Base-by-base conservation (phyloP, 1,140 invertebrate species). In the Berghia stephanieae region DNA sequence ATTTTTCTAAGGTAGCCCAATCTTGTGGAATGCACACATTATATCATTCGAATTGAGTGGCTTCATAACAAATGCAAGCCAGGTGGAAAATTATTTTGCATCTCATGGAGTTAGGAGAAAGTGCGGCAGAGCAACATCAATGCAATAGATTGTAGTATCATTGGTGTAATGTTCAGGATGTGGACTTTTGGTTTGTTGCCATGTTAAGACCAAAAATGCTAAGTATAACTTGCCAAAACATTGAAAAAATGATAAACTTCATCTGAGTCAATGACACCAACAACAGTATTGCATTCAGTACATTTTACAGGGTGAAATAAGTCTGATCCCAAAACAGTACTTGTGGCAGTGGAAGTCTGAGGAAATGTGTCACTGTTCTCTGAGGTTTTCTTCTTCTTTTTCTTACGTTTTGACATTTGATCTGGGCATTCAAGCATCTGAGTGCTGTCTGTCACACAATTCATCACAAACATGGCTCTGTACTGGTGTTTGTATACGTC, bases 181-280 rank as follows among this genome's bases (percentile, higher is more conserved):
- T n/a, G n/a, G n/a, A n/a, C n/a, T n/a, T n/a, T n/a, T n/a, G n/a
- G n/a, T n/a, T n/a, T n/a, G n/a, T n/a, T n/a, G n/a, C n/a, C n/a
- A n/a, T n/a, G n/a, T n/a, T n/a, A n/a, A n/a, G n/a, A n/a, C n/a
- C n/a, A n/a, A n/a, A n/a, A n/a, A n/a, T n/a, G n/a, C n/a, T 68
- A 80, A 42, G 78, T 79, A 84, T 91, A 90, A 83, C 91, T 92
- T n/a, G 91, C 86, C n/a, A 93, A 80, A 34, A 93, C 91, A 88
- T 93, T 93, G 80, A 93, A 93, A 87, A 93, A 93, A 83, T 93
- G 92, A 86, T 92, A 93, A 10, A 93, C 89, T 88, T 93, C 92
- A 52, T 93, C 92, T 36, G 83, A 82, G 84, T 93, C 92, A 88
- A 89, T 91, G 4, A 93, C 91, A 24, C 90, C 92, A 27, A 93